Base-by-base conservation (phyloP, 2,113 vertebrate species). In the Clarias batrachus region DNA sequence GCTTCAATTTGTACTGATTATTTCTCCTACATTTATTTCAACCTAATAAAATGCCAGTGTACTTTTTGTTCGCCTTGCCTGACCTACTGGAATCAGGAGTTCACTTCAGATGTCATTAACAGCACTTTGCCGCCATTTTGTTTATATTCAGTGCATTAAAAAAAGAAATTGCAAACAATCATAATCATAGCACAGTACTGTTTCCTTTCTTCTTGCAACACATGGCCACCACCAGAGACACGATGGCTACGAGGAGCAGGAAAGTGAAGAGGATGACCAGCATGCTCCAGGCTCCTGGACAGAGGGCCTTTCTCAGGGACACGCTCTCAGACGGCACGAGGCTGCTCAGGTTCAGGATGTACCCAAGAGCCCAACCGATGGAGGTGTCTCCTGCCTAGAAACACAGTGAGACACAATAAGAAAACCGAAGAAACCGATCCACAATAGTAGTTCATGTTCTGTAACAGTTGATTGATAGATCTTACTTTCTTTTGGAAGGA, bases 301-400 rank as follows among this genome's bases (percentile, higher is more conserved):
- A 25, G 0, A 95, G 90, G 0, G 93, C 94, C 91, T 94, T 96
- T 84, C 93, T 56, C 59, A 65, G 4, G 0, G 0, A 74, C 0
- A 91, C 92, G 0, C 27, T 87, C 89, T 97, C 94, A 0, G 93
- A 93, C 0, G 97, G 97, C 90, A 99, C 89, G 91, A 95, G 89
- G 88, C 94, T 96, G 87, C 97, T 99, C 86, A 97, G 90, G 89
- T 93, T 96, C 71, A 99, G 95, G 97, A 98, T 97, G 94, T 97
- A 98, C 63, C 98, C 98, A 88, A 99, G 94, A 0, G 97, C 96
- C 98, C 98, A 99, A 78, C 97, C 97, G 0, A 97, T 82, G 0
- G 96, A 95, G 0, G 95, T 77, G 0, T 94, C 95, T 0, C 93
- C 94, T 0, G 85, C 97, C 98, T 99, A 94, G 0, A 84, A 0